A percentile compares a stretch with the other conserved stretches of the same genome.
Conservation (phyloP, 2,888 invertebrate species). For the Nemotelus pantherinus region DNA sequence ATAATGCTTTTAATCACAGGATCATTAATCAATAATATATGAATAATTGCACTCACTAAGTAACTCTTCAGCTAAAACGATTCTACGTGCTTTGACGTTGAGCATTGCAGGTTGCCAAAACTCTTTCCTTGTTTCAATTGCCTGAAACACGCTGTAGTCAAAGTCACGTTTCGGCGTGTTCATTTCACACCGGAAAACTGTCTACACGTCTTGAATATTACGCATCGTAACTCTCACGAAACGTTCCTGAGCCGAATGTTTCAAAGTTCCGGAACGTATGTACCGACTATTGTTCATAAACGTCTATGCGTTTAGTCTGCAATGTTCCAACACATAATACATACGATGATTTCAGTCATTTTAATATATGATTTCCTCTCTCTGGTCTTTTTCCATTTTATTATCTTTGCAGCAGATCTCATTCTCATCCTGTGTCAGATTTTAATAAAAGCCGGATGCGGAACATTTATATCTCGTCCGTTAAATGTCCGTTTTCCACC, state of each 20-base stretch:
- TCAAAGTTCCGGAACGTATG: slow-evolving; percentile 6
- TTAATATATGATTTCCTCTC: slow-evolving; percentile 36
- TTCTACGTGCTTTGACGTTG: too few relatives aligned
- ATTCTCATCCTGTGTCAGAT: slow-evolving; percentile 38
- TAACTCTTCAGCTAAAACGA: too few relatives aligned
- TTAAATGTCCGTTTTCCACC: slow-evolving; percentile 36
- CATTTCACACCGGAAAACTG: slow-evolving; percentile 49
- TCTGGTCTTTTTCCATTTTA: slow-evolving; percentile 32
- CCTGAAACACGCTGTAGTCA: slow-evolving; percentile 5
- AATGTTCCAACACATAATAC: background rate
- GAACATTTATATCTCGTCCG: slow-evolving; percentile 47
- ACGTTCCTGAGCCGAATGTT: slow-evolving; percentile 1
- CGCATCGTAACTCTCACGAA: slow-evolving; percentile 17
- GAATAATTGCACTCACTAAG: too few relatives aligned
- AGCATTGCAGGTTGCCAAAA: too few relatives aligned
- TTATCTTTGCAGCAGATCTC: slow-evolving; percentile 39
- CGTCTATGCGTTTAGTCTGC: slow-evolving; percentile 24
- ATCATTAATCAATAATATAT: too few relatives aligned
- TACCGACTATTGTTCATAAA: background rate
- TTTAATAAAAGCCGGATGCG: slow-evolving; percentile 50
- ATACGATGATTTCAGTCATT: slow-evolving; percentile 22
- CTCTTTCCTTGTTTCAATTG: background rate
- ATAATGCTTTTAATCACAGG: too few relatives aligned
- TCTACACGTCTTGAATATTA: slow-evolving; percentile 49
- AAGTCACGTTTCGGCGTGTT: slow-evolving; percentile 39